phyloP scores from a whole-genome alignment of 2,797 vertebrate species.

The Chrosomus eos region DNA sequence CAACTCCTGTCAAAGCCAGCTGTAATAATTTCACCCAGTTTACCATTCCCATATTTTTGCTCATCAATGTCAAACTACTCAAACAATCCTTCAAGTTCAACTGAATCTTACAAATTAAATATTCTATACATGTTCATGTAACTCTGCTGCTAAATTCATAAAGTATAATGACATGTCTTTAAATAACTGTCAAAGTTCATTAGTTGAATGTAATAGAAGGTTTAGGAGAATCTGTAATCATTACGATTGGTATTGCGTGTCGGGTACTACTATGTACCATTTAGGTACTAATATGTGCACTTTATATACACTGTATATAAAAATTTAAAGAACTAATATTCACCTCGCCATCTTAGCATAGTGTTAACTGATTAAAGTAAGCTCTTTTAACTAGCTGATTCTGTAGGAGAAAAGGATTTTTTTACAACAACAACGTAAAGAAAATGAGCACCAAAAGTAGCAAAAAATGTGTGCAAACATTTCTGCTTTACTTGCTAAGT shows the following conservation, averaged over 20 bases:
- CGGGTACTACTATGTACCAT: background rate
- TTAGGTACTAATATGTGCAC: background rate
- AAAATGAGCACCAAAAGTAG: background rate
- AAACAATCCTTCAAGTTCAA: slow-evolving; percentile 9
- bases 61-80: background rate
- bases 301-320: background rate
- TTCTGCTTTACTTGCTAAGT: background rate
- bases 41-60: background rate
- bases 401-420: background rate
- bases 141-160: slow-evolving; percentile 17
- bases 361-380: background rate
- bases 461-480: background rate
- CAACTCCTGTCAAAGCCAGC: background rate
- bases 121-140: background rate
- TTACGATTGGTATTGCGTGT: background rate
- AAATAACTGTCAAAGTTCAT: slow-evolving; percentile 63
- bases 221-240: background rate
- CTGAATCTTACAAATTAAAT: background rate
- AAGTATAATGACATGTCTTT: slow-evolving; percentile 37
- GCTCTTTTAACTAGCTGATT: background rate
- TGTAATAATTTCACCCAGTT: slow-evolving; percentile 9
- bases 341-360: background rate
- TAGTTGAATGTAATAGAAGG: slow-evolving; percentile 24
- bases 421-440: background rate
- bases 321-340: background rate